Percentiles rank a stretch among this genome's conserved stretches.
Evolutionary conservation across 2,888 invertebrate genomes (phyloP).

Genomic region (Nineta flava): DNA sequence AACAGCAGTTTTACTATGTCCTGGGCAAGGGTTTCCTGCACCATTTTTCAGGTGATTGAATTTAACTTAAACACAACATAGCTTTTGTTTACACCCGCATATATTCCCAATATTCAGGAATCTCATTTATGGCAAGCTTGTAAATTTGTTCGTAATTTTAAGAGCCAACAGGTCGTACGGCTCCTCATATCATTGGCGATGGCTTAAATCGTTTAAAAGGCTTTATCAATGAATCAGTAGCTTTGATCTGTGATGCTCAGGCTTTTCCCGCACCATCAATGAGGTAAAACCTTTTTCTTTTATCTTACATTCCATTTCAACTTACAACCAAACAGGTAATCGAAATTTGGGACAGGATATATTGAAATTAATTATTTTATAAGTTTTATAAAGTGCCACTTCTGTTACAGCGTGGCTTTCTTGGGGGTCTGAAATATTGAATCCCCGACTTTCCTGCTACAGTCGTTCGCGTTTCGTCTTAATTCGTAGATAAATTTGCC

Average conservation of each 20-base stretch:
- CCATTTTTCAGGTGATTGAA: slow-evolving; percentile 14
- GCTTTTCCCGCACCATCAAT: slow-evolving; percentile 37
- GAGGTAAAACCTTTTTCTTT: slow-evolving; percentile 29
- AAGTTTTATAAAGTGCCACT: slow-evolving; percentile 8
- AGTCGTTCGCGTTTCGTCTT: slow-evolving; percentile 2
- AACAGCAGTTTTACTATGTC: slow-evolving; percentile 23
- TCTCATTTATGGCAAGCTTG: too few species aligned
- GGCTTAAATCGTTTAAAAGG: slow-evolving; percentile 35
- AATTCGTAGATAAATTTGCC: neutral
- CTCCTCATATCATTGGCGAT: slow-evolving; percentile 33
- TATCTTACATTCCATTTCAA: too few species aligned
- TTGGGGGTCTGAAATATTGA: slow-evolving; percentile 1
- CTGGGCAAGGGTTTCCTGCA: slow-evolving; percentile 12
- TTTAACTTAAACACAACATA: neutral
- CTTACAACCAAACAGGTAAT: too few species aligned
- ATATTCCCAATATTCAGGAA: too few species aligned
- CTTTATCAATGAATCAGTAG: slow-evolving; percentile 16
- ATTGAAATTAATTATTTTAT: neutral
- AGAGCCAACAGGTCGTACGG: slow-evolving; percentile 37
- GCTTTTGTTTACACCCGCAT: too few species aligned
- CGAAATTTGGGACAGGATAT: neutral
- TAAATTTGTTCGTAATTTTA: slow-evolving; percentile 9
- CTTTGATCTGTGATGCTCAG: slow-evolving; percentile 37
- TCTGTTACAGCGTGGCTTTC: slow-evolving; percentile 2
- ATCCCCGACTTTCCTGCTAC: slow-evolving; percentile 8